A percentile compares a stretch with the other conserved stretches of the same genome.
Conservation (phyloP, 2,113 vertebrate genomes). For the Hypanus sabinus region DNA sequence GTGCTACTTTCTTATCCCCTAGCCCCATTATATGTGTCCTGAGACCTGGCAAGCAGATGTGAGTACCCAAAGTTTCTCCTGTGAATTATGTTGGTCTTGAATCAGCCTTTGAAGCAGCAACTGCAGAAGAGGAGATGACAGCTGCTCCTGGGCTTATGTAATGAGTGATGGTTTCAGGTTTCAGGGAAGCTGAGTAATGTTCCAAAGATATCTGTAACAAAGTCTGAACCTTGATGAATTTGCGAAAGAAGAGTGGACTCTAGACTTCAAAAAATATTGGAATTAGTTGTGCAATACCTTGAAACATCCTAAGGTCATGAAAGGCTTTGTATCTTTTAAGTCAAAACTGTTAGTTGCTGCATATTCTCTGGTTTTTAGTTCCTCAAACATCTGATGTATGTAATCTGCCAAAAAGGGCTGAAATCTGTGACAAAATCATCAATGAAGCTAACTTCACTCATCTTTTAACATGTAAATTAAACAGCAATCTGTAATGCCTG, state of each 20-base stretch:
- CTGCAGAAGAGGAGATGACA: neutral
- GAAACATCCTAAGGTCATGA: no score
- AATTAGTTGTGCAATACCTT: neutral
- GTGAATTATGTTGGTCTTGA: neutral
- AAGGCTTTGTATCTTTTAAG: no score
- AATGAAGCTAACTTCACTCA: no score
- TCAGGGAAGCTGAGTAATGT: neutral
- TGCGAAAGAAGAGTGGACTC: neutral
- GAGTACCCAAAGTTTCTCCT: neutral
- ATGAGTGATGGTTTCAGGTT: neutral
- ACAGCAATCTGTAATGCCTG: neutral
- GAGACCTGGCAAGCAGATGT: neutral
- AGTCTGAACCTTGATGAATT: neutral
- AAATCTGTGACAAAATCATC: no score
- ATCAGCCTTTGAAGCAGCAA: neutral
- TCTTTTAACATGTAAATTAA: neutral
- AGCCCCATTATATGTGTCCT: neutral
- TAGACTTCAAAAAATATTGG: neutral
- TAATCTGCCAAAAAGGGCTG: no score
- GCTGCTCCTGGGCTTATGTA: neutral
- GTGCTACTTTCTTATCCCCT: neutral
- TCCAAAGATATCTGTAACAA: neutral
- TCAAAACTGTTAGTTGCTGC: neutral
- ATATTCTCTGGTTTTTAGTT: neutral
- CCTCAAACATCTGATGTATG: neutral